phyloP scores from a whole-genome alignment of 2,888 invertebrate genomes.

The Sepioteuthis lessoniana region DNA sequence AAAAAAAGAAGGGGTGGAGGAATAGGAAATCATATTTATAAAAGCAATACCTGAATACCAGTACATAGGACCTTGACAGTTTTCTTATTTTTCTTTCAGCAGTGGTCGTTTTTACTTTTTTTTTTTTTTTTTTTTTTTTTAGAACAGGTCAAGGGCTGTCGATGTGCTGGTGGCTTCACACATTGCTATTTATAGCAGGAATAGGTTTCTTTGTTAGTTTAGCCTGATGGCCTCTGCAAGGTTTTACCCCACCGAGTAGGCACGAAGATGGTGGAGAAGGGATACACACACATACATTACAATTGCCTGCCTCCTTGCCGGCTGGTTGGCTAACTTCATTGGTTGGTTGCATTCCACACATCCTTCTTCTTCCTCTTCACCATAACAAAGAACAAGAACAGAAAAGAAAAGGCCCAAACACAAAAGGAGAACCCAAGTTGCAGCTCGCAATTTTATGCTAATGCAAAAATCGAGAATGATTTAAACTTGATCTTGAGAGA shows the following conservation, averaged over 20 bases:
- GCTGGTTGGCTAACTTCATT: conserved; percentile 6
- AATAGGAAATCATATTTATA: not conserved
- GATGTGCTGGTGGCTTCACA: conserved; percentile 38
- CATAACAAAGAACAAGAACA: conserved; percentile 8
- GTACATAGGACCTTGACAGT: conserved; percentile 21
- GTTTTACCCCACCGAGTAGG: not conserved
- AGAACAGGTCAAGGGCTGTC: conserved; percentile 42
- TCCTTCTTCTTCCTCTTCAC: conserved; percentile 4
- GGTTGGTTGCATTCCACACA: conserved; percentile 45
- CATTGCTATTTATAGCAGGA: conserved; percentile 42
- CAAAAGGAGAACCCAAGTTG: not conserved
- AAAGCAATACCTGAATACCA: conserved; percentile 33
- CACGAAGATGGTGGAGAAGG: not conserved
- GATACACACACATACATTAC: not conserved
- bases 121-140: not conserved
- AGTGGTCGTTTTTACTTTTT: not conserved
- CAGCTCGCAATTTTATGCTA: conserved; percentile 1
- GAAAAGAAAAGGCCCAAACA: conserved; percentile 8
- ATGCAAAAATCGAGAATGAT: conserved; percentile 33
- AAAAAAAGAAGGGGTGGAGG: not conserved
- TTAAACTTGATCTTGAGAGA: not conserved
- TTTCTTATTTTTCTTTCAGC: not conserved
- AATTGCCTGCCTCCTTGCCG: not conserved
- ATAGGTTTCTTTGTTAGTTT: conserved; percentile 33
- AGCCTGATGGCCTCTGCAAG: conserved; percentile 20